These are phyloP conservation scores for Anseranas semipalmata DNA, from an alignment of 2,113 vertebrate species.

Conservation along the genomic window DNA sequence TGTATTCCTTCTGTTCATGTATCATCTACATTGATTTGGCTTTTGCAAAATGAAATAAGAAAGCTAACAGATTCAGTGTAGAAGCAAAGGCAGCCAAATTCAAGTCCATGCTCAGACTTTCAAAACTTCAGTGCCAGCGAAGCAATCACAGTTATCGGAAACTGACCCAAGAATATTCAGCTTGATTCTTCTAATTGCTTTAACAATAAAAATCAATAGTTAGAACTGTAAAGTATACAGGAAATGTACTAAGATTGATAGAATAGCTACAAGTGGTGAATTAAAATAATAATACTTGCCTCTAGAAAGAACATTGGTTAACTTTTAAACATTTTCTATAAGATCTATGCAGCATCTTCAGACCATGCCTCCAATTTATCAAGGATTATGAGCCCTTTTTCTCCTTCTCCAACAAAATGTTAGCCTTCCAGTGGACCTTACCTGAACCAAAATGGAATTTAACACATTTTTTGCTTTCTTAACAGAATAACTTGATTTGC, in stretches of 20 bases:
- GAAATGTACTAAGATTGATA: background rate
- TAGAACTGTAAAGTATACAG: background rate
- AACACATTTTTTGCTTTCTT: background rate
- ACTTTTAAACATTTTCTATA: background rate
- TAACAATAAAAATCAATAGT: constrained; percentile 16
- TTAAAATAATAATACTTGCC: background rate
- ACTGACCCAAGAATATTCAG: background rate
- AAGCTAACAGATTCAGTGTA: background rate
- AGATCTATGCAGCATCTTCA: background rate
- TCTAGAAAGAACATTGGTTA: background rate
- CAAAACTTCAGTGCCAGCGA: background rate
- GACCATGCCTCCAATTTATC: background rate
- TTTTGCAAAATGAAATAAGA: constrained; percentile 47
- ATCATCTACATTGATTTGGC: background rate
- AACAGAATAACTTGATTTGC: background rate
- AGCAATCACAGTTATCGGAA: constrained; percentile 32
- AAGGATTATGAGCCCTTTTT: background rate
- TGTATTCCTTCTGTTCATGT: constrained; percentile 1
- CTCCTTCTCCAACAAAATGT: background rate
- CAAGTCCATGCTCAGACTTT: background rate
- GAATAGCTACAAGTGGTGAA: background rate
- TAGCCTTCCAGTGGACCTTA: background rate
- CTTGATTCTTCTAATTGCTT: background rate
- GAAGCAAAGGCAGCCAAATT: constrained; percentile 32
- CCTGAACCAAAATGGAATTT: background rate